Evolutionary conservation across 1,140 invertebrate species (phyloP).

Genomic region (Venustaconcha ellipsiformis): DNA sequence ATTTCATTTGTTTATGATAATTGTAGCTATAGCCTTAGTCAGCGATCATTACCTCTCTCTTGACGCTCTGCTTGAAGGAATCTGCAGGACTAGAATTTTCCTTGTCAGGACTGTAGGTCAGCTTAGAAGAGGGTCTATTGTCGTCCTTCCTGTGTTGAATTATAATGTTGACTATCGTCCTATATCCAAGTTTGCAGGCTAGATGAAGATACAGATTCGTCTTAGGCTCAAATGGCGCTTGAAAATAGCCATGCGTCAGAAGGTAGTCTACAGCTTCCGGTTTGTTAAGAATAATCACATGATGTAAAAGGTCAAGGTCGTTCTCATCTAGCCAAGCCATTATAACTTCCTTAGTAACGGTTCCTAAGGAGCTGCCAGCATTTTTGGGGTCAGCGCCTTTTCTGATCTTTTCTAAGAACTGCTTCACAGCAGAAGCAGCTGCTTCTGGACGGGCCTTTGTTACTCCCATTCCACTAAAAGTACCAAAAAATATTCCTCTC

Average conservation of each 20-base stretch:
- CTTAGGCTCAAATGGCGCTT: slow-evolving; percentile 32
- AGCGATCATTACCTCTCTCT: too few relatives aligned
- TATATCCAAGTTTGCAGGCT: slow-evolving; percentile 36
- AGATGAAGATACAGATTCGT: slow-evolving; percentile 38
- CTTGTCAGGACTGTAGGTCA: slow-evolving; percentile 25
- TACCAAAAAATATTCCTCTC: background rate
- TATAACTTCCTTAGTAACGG: slow-evolving; percentile 32
- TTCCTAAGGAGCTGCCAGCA: slow-evolving; percentile 10
- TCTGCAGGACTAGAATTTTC: too few relatives aligned
- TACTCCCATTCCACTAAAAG: background rate
- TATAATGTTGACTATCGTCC: slow-evolving; percentile 38
- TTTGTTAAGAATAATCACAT: slow-evolving; percentile 42
- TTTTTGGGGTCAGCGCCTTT: slow-evolving; percentile 18
- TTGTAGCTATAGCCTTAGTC: too few relatives aligned
- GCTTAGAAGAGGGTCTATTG: slow-evolving; percentile 31
- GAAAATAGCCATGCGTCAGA: slow-evolving; percentile 40
- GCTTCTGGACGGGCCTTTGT: slow-evolving; percentile 7
- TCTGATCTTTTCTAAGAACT: slow-evolving; percentile 16
- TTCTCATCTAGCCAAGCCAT: slow-evolving; percentile 40
- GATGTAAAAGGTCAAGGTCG: slow-evolving; percentile 43
- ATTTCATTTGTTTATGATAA: too few relatives aligned
- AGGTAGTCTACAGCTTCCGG: slow-evolving; percentile 39
- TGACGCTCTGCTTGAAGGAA: too few relatives aligned
- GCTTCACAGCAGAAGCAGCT: slow-evolving; percentile 17
- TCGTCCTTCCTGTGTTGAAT: slow-evolving; percentile 45